Evolutionary conservation across 2,888 invertebrate genomes (phyloP), one percentile per base, ranked within the genome.

Genomic region (Diadegma fenestrale): DNA sequence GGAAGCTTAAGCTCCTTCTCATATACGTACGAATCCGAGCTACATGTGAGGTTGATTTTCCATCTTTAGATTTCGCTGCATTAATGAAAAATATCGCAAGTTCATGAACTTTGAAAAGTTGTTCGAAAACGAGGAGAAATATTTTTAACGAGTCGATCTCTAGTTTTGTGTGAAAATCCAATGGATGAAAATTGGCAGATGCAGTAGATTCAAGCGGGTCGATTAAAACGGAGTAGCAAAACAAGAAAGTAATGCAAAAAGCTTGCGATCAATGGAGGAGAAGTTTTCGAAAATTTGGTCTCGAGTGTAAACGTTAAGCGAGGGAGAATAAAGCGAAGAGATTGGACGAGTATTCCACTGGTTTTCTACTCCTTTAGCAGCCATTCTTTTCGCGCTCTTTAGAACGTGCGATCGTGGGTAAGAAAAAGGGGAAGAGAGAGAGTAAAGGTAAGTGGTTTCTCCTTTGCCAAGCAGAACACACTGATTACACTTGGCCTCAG

Each of bases 381-480:
- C 33, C 30, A 17, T 51, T 51, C 33, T 51, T 51, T 41, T 66
- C 33, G 30, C 19, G 8, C n/a, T 33, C 33, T 68, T 76, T 30
- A 64, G 72, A 73, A 80, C 81, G 72, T 68, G 81, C 71, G 77
- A 73, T 81, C 61, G 69, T 63, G 54, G 66, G 12, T 30, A 61
- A 51, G 26, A 17, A 41, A 48, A 76, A 22, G 48, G 30, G 48
- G n/a, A 12, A 43, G 58, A 75, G 80, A 75, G 80, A 63, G 80
- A 68, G 76, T 45, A 73, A 84, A 81, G 48, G 73, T 81, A 80
- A 84, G 84, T 81, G 84, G 81, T 84, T 84, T 84, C 75, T 61
- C 77, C 71, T 79, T 77, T 81, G 84, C 81, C 84, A 81, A 78
- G 68, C 77, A 63, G 64, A 81, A 26, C 43, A 73, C 80, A 72